These are phyloP conservation scores for Stichopus chloronotus DNA, from an alignment of 35 echinoderm and acorn worm species.

Conservation along the genomic window DNA sequence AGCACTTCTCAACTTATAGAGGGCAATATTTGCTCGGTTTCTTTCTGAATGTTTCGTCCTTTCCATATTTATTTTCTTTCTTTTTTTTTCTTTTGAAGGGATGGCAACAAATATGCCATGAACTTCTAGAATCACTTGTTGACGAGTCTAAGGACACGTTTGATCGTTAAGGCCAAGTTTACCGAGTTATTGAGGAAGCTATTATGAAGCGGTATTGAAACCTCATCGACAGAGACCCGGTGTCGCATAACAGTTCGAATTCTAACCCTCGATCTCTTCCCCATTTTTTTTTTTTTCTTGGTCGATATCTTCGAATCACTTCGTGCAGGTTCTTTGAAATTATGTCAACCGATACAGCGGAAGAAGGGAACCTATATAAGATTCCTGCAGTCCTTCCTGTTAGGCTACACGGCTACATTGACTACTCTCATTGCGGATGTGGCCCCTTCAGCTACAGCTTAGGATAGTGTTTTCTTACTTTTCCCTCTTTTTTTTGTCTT, in stretches of 20 bases:
- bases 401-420: neutral
- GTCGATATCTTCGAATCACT: neutral
- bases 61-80: too few species aligned
- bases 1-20: too few species aligned
- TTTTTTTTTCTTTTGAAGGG: too few species aligned
- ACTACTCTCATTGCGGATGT: neutral
- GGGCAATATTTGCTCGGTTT: too few species aligned
- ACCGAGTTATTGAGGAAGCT: neutral
- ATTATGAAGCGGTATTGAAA: neutral
- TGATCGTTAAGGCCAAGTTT: too few species aligned
- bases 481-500: neutral
- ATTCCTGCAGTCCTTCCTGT: neutral
- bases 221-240: neutral
- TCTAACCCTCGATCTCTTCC: neutral
- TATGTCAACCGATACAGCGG: neutral
- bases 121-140: too few species aligned
- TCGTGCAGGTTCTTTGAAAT: neutral
- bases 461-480: neutral
- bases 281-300: neutral
- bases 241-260: neutral
- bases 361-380: neutral
- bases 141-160: too few species aligned
- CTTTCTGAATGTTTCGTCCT: too few species aligned
- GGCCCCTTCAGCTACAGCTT: neutral
- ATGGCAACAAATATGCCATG: too few species aligned